A percentile compares a stretch with the other conserved stretches of the same genome.
These are phyloP conservation scores for Petaurus breviceps DNA, from an alignment of 2,113 vertebrate species.

Conservation along the genomic window DNA sequence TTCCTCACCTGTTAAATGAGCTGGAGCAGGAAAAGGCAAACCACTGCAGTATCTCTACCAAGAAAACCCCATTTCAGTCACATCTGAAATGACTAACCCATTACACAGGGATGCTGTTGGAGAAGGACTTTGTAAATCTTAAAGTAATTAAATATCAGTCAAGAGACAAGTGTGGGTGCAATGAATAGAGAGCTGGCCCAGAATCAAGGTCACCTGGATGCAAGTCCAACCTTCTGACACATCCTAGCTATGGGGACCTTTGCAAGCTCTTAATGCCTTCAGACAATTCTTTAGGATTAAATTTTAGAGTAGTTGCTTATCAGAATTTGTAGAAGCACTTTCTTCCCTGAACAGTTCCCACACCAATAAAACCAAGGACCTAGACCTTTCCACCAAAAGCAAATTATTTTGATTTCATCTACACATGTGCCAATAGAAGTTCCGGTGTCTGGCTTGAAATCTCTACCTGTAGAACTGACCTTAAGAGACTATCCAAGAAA, in stretches of 20 bases:
- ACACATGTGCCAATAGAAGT: no score
- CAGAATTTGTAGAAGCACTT: not conserved
- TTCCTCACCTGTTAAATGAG: no score
- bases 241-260: not conserved
- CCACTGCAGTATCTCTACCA: no score
- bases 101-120: not conserved
- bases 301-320: not conserved
- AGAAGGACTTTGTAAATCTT: not conserved
- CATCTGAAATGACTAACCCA: no score
- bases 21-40: no score
- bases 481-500: not conserved
- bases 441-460: no score
- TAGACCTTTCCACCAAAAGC: not conserved
- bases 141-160: not conserved
- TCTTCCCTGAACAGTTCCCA: not conserved
- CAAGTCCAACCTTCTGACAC: not conserved
- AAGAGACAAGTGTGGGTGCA: not conserved
- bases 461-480: not conserved
- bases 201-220: no score
- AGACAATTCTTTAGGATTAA: not conserved
- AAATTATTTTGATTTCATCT: not conserved
- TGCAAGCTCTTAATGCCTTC: not conserved
- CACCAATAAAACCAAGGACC: not conserved
- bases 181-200: not conserved
- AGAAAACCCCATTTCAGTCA: no score